Percentiles rank a stretch among this genome's conserved stretches.
Conservation (phyloP, 2,888 invertebrate species). For the Gerris lacustris region DNA sequence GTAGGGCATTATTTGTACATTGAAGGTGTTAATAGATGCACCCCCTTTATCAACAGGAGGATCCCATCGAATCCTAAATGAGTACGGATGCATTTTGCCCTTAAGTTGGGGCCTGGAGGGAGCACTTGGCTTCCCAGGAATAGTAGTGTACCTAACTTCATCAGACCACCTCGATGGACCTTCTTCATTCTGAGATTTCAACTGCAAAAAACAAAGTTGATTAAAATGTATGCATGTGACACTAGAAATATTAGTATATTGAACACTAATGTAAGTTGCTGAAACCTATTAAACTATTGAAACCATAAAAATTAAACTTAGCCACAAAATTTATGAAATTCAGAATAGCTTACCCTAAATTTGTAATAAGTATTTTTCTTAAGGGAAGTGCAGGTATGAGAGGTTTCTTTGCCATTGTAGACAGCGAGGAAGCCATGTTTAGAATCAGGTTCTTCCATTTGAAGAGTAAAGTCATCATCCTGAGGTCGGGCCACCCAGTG, state of each 20-base stretch:
- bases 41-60: conserved; percentile 65
- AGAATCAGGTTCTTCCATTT: conserved; percentile 58
- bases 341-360: conserved; percentile 44
- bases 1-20: conserved; percentile 46
- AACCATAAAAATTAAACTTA: no score
- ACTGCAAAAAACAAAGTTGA: conserved; percentile 37
- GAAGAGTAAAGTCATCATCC: conserved; percentile 69
- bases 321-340: no score
- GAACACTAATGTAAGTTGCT: no score
- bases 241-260: no score
- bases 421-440: conserved; percentile 68
- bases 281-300: no score
- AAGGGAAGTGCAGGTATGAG: conserved; percentile 54
- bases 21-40: conserved; percentile 52
- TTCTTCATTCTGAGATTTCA: conserved; percentile 69
- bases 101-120: conserved; percentile 67
- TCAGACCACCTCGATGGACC: conserved; percentile 73
- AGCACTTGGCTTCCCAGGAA: conserved; percentile 62
- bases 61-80: conserved; percentile 72
- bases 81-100: conserved; percentile 67
- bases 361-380: conserved; percentile 65
- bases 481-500: conserved; percentile 61
- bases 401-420: conserved; percentile 62
- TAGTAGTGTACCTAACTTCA: conserved; percentile 62
- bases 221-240: conserved; percentile 9